These are phyloP conservation scores for Helicoverpa armigera DNA, from an alignment of 1,140 invertebrate genomes.

Conservation along the genomic window DNA sequence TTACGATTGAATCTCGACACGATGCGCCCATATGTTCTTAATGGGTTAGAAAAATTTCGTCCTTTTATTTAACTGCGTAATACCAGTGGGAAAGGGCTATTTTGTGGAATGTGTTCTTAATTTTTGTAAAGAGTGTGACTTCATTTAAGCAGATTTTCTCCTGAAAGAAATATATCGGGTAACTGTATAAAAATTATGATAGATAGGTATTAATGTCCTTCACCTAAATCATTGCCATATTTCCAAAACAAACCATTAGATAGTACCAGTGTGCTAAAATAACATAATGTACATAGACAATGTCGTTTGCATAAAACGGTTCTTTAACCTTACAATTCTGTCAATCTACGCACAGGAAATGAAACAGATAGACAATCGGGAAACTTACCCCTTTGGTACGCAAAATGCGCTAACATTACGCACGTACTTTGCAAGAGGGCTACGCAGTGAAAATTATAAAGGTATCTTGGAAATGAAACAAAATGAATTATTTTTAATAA, in stretches of 20 bases:
- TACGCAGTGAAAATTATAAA: too few species aligned
- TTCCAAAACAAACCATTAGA: neutral
- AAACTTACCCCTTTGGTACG: neutral
- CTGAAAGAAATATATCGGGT: too few species aligned
- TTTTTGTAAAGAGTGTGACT: neutral
- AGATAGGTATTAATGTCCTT: too few species aligned
- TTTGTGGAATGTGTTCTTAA: neutral
- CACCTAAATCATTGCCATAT: too few species aligned
- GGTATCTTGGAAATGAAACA: too few species aligned
- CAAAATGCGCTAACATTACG: neutral
- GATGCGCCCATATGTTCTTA: conserved; percentile 13
- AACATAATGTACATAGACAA: too few species aligned
- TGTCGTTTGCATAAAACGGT: neutral
- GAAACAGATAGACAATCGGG: conserved; percentile 43
- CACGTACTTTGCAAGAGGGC: neutral
- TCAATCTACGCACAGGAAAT: conserved; percentile 43
- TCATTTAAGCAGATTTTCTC: neutral
- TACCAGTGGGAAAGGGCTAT: conserved; percentile 9
- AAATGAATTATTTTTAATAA: too few species aligned
- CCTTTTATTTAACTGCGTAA: conserved; percentile 20
- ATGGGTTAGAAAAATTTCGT: conserved; percentile 1
- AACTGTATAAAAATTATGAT: too few species aligned
- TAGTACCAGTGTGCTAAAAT: too few species aligned
- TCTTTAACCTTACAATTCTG: neutral
- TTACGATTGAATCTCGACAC: conserved; percentile 26